These are phyloP conservation scores for Camelus dromedarius DNA, from an alignment of 2,113 vertebrate species.

Conservation along the genomic window DNA sequence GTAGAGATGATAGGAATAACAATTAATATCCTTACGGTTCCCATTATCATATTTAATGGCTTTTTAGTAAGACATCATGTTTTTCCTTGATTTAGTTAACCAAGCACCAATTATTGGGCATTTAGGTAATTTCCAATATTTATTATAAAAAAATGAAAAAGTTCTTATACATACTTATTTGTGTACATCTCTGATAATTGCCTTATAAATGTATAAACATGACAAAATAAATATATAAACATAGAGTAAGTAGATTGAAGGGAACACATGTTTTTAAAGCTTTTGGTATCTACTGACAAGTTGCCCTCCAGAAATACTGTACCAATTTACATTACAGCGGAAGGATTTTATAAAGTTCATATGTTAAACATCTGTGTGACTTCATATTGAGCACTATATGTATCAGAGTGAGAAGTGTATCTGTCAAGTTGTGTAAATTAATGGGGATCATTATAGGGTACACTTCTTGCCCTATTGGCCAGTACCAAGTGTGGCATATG, in stretches of 20 bases:
- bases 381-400: background rate
- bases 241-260: background rate
- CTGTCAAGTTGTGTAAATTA: conserved; percentile 13
- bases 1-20: background rate
- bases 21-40: background rate
- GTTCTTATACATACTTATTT: background rate
- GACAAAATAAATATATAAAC: background rate
- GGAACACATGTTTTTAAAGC: background rate
- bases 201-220: background rate
- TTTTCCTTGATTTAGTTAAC: background rate
- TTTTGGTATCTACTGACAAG: background rate
- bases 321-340: conserved; percentile 17
- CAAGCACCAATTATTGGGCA: background rate
- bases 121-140: background rate
- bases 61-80: background rate
- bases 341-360: background rate
- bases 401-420: background rate
- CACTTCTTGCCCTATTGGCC: background rate
- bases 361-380: background rate
- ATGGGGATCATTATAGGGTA: background rate
- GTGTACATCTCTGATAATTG: background rate
- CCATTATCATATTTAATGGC: background rate
- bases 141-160: background rate
- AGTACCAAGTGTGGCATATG: background rate
- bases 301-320: background rate